These are phyloP conservation scores for Tetrax tetrax DNA, from an alignment of 2,113 vertebrate species.

Conservation along the genomic window DNA sequence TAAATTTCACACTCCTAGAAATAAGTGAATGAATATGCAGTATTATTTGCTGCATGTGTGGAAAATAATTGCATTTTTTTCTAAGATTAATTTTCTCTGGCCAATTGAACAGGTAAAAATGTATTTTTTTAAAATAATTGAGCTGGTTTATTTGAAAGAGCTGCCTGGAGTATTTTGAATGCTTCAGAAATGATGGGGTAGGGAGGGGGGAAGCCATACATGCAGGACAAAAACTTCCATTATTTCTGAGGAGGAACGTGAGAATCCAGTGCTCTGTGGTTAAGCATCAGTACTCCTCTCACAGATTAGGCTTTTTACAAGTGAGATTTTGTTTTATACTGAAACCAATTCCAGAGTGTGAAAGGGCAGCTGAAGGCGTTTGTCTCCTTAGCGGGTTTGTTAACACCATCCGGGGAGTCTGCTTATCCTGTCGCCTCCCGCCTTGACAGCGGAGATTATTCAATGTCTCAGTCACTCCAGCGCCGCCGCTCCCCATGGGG, in stretches of 20 bases:
- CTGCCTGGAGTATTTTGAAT: neutral
- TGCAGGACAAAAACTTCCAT: neutral
- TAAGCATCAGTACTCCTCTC: neutral
- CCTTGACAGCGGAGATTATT: slow-evolving; percentile 55
- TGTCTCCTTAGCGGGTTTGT: slow-evolving; percentile 32
- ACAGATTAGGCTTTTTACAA: slow-evolving; percentile 3
- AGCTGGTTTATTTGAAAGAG: neutral
- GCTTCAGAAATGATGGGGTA: neutral
- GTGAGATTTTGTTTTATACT: slow-evolving; percentile 7
- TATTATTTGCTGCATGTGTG: neutral
- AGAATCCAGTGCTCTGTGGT: neutral
- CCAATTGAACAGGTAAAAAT: neutral
- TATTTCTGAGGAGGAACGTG: neutral
- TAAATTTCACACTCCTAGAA: neutral
- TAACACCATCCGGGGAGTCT: neutral
- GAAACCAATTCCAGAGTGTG: neutral
- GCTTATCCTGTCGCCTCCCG: slow-evolving; percentile 1
- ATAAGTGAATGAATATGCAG: neutral
- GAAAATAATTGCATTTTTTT: neutral
- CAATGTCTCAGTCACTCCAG: slow-evolving; percentile 28
- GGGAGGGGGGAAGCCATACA: neutral
- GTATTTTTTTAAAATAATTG: neutral
- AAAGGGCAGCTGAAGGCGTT: slow-evolving; percentile 49
- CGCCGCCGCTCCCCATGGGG: slow-evolving; percentile 21
- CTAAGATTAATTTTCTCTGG: neutral